Conservation (phyloP, 2,888 invertebrate species). For the Girardia tigrina region DNA sequence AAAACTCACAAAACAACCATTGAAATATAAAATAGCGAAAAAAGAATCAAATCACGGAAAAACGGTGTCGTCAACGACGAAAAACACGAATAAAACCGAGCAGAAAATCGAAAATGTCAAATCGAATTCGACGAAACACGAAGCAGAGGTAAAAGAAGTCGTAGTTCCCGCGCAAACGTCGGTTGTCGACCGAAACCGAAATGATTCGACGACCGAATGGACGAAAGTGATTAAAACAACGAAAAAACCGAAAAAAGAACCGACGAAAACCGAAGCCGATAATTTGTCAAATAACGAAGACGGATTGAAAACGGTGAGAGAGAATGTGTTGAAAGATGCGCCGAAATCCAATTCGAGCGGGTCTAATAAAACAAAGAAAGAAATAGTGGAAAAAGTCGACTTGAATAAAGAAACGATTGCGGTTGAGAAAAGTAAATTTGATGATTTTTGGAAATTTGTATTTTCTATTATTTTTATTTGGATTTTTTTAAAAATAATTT, state of each 20-base stretch:
- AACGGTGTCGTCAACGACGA: too few relatives aligned
- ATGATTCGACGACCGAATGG: conserved; percentile 4
- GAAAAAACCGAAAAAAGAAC: conserved; percentile 5
- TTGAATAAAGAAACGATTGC: too few relatives aligned
- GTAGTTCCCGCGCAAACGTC: not conserved
- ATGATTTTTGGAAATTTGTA: too few relatives aligned
- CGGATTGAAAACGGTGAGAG: not conserved
- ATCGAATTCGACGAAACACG: not conserved
- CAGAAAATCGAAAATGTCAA: too few relatives aligned
- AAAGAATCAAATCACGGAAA: not conserved
- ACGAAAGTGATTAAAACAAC: conserved; percentile 7
- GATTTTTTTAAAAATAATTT: too few relatives aligned
- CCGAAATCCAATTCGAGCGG: too few relatives aligned
- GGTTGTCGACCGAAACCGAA: not conserved
- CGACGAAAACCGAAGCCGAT: not conserved
- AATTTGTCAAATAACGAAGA: not conserved
- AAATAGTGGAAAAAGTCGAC: too few relatives aligned
- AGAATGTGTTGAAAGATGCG: too few relatives aligned
- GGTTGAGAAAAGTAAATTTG: too few relatives aligned
- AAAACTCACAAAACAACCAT: not conserved
- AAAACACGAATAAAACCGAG: not conserved
- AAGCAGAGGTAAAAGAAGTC: not conserved
- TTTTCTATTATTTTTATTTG: too few relatives aligned
- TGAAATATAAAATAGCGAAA: not conserved
- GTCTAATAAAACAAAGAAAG: too few relatives aligned